These are phyloP conservation scores for Syrmaticus mikado DNA, from an alignment of 2,113 vertebrate genomes.

Conservation along the genomic window DNA sequence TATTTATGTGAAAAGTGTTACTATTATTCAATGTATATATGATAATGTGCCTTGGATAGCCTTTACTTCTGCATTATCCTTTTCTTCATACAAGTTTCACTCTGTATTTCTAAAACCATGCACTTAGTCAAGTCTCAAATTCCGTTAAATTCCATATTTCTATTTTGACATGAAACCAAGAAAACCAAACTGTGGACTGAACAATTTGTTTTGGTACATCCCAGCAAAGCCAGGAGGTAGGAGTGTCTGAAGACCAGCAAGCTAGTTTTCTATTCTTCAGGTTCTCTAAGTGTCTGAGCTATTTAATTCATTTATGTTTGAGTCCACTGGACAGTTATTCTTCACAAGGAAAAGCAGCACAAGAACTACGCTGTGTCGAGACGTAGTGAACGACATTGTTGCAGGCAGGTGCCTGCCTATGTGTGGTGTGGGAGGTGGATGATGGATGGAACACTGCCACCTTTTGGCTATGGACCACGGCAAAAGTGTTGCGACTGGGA, in stretches of 20 bases:
- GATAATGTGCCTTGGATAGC: background rate
- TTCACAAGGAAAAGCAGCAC: background rate
- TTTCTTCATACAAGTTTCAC: background rate
- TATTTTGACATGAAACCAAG: background rate
- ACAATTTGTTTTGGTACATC: background rate
- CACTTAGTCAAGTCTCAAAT: background rate
- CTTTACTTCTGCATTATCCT: background rate
- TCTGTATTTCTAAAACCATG: background rate
- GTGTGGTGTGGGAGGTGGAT: conserved; percentile 2
- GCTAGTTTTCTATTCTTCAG: background rate
- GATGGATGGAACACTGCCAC: conserved; percentile 74
- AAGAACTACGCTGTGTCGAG: background rate
- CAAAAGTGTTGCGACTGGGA: background rate
- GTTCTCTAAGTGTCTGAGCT: conserved; percentile 12
- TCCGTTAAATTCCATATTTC: background rate
- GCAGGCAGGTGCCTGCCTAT: background rate
- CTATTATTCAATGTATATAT: background rate
- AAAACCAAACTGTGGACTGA: background rate
- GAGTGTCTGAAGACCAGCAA: background rate
- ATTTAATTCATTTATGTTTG: conserved; percentile 31
- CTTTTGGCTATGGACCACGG: conserved; percentile 67
- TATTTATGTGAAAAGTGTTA: background rate
- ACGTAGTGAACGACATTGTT: background rate
- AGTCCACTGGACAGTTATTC: background rate
- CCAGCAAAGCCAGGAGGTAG: background rate